Conservation (phyloP, 2,797 vertebrate species). For the Danio tinwini region DNA sequence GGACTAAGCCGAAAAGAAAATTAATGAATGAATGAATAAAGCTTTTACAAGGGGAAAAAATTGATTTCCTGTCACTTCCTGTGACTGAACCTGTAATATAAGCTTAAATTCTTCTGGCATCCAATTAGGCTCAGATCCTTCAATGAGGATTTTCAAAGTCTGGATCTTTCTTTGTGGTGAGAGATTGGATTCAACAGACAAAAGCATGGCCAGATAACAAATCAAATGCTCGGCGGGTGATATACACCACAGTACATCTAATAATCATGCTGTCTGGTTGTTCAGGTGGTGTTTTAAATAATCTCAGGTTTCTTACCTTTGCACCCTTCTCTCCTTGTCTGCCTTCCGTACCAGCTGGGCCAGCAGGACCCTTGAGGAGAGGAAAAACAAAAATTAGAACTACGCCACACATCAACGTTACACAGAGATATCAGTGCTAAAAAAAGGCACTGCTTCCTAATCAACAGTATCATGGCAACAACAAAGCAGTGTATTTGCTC, state of each 20-base stretch:
- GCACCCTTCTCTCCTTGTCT: slow-evolving; percentile 96
- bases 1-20: too few relatives aligned
- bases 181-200: slow-evolving; percentile 30
- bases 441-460: neutral
- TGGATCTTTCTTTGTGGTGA: slow-evolving; percentile 54
- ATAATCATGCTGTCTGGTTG: neutral
- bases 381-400: slow-evolving; percentile 13
- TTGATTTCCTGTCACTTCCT: slow-evolving; percentile 62
- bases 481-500: neutral
- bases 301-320: slow-evolving; percentile 80
- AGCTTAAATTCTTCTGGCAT: slow-evolving; percentile 73
- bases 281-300: neutral
- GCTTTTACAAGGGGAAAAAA: slow-evolving; percentile 46
- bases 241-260: slow-evolving; percentile 29
- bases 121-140: slow-evolving; percentile 71
- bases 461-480: neutral
- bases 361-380: slow-evolving; percentile 83
- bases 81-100: slow-evolving; percentile 44
- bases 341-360: slow-evolving; percentile 86
- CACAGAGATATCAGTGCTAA: neutral
- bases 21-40: too few relatives aligned
- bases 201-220: slow-evolving; percentile 19
- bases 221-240: slow-evolving; percentile 29
- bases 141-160: slow-evolving; percentile 65
- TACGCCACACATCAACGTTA: neutral